These are phyloP conservation scores for Hyposoter didymator DNA, from an alignment of 2,888 invertebrate species.

Conservation along the genomic window DNA sequence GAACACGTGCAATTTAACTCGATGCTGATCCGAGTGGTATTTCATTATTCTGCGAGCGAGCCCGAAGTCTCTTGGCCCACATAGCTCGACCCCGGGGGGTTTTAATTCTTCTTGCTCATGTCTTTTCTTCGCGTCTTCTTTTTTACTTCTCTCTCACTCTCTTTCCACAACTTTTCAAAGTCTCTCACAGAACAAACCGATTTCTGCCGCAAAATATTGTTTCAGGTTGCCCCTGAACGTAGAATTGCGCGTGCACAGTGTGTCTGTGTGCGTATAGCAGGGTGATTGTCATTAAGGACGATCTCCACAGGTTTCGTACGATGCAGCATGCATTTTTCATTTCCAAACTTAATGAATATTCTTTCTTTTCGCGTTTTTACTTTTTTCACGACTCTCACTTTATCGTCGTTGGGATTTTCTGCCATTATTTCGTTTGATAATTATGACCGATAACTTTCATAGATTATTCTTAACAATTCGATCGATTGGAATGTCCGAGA, in stretches of 20 bases:
- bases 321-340: not conserved
- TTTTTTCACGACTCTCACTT: not conserved
- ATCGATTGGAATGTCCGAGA: not conserved
- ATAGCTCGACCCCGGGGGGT: constrained; percentile 50
- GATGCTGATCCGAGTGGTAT: constrained; percentile 30
- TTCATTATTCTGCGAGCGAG: constrained; percentile 54
- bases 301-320: constrained; percentile 17
- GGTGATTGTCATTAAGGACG: not conserved
- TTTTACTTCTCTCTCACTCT: constrained; percentile 1
- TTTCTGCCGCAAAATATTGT: constrained; percentile 56
- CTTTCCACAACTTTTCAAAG: not conserved
- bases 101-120: constrained; percentile 39
- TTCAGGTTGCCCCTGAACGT: constrained; percentile 47
- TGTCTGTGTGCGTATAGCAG: not conserved
- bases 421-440: no score
- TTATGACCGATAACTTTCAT: no score
- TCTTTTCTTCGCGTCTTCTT: constrained; percentile 38
- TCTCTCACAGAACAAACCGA: constrained; percentile 57
- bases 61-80: constrained; percentile 54
- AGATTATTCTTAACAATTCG: not conserved
- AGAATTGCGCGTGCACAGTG: constrained; percentile 25
- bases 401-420: no score
- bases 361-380: not conserved
- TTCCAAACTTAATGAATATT: no score
- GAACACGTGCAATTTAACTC: constrained; percentile 31